Conservation (phyloP, 2,113 vertebrate genomes). For the Proterorhinus semilunaris region DNA sequence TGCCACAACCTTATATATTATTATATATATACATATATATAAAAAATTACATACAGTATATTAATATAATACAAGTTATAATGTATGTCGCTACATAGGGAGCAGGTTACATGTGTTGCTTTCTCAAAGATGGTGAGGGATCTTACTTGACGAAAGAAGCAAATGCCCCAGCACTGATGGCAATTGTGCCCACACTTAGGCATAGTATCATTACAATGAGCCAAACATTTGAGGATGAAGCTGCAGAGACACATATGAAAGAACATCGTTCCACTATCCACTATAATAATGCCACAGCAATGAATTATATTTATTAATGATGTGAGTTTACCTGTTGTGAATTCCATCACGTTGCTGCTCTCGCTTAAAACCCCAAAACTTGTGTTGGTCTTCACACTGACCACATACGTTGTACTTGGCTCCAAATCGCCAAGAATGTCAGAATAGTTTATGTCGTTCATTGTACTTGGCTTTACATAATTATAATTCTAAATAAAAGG, state of each 20-base stretch:
- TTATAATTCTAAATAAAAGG: neutral
- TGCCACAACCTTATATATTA: no score
- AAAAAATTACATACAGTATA: no score
- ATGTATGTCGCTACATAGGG: no score
- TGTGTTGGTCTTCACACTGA: slow-evolving; percentile 41
- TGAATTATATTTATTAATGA: neutral
- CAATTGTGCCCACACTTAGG: slow-evolving; percentile 46
- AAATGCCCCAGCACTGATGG: slow-evolving; percentile 27
- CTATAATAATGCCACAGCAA: neutral
- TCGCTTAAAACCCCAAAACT: slow-evolving; percentile 6
- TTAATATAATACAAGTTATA: no score
- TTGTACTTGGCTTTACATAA: rapidly evolving
- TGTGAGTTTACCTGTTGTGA: slow-evolving; percentile 59
- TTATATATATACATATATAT: no score
- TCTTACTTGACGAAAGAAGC: slow-evolving; percentile 60
- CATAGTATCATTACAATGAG: slow-evolving; percentile 11
- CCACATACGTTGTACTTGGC: slow-evolving; percentile 45
- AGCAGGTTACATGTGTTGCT: no score
- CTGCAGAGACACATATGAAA: slow-evolving; percentile 38
- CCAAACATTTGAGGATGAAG: neutral
- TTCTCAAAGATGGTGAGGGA: neutral
- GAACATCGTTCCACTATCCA: neutral
- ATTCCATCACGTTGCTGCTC: slow-evolving; percentile 52
- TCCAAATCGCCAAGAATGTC: slow-evolving; percentile 47
- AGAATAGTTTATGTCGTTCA: rapidly evolving